Evolutionary conservation across 2,797 vertebrate genomes (phyloP), one percentile per base, ranked within the genome.

Genomic region (Neosalanx taihuensis): DNA sequence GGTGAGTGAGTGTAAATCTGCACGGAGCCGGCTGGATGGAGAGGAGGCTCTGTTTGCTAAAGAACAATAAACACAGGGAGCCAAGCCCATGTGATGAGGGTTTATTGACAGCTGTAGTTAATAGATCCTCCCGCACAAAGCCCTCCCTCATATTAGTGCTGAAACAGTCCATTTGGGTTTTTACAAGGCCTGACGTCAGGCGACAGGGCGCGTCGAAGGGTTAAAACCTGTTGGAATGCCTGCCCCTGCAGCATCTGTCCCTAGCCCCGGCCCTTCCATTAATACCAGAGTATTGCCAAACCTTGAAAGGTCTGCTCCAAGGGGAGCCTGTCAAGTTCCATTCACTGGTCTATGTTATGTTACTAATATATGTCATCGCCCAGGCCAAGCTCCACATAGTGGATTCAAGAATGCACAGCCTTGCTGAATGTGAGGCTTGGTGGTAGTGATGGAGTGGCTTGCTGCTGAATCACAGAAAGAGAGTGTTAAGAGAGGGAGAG

Each of bases 341-440:
- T 92, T 90, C 86, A 75, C 87, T 88, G 86, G 72, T 89, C 87
- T 87, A 83, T 88, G 87, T 90, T 91, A 88, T 86, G 86, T 85
- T 91, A 80, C 90, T 90, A 91, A 91, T 91, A 90, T 86, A 89
- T 91, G 90, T 93, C 91, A 90, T 88, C 88, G 70, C 88, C 86
- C 79, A 73, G 80, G 90, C 90, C 92, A 91, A 90, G 80, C 91
- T 91, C 88, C 83, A 90, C 89, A 89, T 89, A 86, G 84, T 76
- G n/a, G 80, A 90, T 84, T 90, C 87, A 92, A 90, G 89, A 92
- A 92, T 90, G 88, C 84, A 79, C 81, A 75, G 79, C 74, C 82
- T 90, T 84, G 88, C 88, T 84, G 79, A 69, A 83, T 70, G 59
- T 68, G 84, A 86, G 79, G 82, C 86, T 86, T 86, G 83, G 88